A percentile compares a stretch with the other conserved stretches of the same genome.
These are phyloP conservation scores for Agonum fuliginosum DNA, from an alignment of 2,888 invertebrate species.

Conservation along the genomic window DNA sequence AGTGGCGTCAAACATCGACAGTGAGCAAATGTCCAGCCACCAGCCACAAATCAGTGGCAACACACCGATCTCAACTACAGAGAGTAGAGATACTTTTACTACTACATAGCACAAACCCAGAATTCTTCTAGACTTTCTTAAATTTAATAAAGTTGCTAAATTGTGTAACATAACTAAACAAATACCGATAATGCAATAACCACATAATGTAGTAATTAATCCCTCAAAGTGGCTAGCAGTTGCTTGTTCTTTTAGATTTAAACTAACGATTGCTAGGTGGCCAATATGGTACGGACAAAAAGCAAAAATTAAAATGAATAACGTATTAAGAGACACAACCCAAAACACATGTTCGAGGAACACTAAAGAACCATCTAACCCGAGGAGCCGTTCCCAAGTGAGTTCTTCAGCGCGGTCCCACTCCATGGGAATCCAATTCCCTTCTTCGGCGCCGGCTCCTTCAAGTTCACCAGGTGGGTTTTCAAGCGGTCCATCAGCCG, in stretches of 20 bases:
- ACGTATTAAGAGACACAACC: slow-evolving; percentile 97
- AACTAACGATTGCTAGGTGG: slow-evolving; percentile 84
- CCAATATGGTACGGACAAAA: slow-evolving; percentile 98
- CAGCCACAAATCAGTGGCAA: slow-evolving; percentile 98
- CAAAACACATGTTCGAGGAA: slow-evolving; percentile 99
- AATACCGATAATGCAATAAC: slow-evolving; percentile 93
- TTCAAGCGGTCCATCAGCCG: slow-evolving; percentile 68
- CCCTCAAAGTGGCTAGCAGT: slow-evolving; percentile 93
- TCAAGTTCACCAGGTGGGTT: slow-evolving; percentile 72
- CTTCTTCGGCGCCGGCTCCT: slow-evolving; percentile 82
- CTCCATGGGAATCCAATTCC: slow-evolving; percentile 98
- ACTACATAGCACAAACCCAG: slow-evolving; percentile 95
- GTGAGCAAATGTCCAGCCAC: slow-evolving; percentile 99
- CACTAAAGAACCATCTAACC: slow-evolving; percentile 96
- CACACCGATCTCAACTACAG: slow-evolving; percentile 97
- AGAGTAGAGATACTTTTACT: slow-evolving; percentile 92
- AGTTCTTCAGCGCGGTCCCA: slow-evolving; percentile 99
- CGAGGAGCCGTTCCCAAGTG: slow-evolving; percentile 97
- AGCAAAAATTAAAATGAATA: slow-evolving; percentile 97
- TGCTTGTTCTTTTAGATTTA: slow-evolving; percentile 81
- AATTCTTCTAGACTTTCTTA: slow-evolving; percentile 88
- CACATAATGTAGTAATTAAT: slow-evolving; percentile 91
- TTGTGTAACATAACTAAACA: slow-evolving; percentile 88
- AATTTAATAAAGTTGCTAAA: slow-evolving; percentile 85
- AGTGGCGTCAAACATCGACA: slow-evolving; percentile 93